These are phyloP conservation scores for Lordiphosa stackelbergi DNA, from an alignment of 1,140 invertebrate species.

Conservation along the genomic window DNA sequence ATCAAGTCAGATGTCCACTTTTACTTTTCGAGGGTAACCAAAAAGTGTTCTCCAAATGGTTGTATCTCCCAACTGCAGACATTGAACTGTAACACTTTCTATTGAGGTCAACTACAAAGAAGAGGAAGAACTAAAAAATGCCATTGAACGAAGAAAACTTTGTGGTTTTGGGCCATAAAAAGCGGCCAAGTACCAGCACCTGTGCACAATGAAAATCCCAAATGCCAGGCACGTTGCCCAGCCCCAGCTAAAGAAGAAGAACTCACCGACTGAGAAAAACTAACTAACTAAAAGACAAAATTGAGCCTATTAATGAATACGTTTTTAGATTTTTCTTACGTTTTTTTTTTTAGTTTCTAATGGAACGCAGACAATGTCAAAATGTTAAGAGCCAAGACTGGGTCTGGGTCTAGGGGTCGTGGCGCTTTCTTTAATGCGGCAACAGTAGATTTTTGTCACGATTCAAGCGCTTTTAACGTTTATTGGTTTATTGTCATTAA, in stretches of 20 bases:
- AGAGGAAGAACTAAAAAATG: slow-evolving; percentile 52
- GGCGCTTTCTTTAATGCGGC: slow-evolving; percentile 67
- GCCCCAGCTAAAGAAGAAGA: slow-evolving; percentile 11
- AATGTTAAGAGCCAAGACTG: slow-evolving; percentile 54
- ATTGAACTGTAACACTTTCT: slow-evolving; percentile 75
- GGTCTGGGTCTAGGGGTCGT: slow-evolving; percentile 25
- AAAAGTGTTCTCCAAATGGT: slow-evolving; percentile 6
- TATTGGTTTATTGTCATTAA: slow-evolving; percentile 76
- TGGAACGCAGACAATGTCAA: slow-evolving; percentile 64
- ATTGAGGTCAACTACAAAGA: slow-evolving; percentile 51
- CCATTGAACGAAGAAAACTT: slow-evolving; percentile 57
- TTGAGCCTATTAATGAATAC: slow-evolving; percentile 60
- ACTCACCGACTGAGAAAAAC: neutral
- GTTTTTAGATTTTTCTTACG: neutral
- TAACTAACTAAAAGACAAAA: slow-evolving; percentile 28
- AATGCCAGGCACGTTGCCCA: slow-evolving; percentile 51
- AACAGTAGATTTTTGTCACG: slow-evolving; percentile 64
- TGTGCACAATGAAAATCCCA: slow-evolving; percentile 54
- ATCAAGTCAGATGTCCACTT: slow-evolving; percentile 50
- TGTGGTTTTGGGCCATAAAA: slow-evolving; percentile 45
- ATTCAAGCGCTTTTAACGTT: slow-evolving; percentile 60
- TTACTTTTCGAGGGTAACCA: slow-evolving; percentile 44
- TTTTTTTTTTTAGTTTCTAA: slow-evolving; percentile 24
- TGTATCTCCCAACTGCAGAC: slow-evolving; percentile 38
- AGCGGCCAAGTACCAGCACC: slow-evolving; percentile 57